phyloP scores from a whole-genome alignment of 1,140 invertebrate species.

The Aphelinus certus region DNA sequence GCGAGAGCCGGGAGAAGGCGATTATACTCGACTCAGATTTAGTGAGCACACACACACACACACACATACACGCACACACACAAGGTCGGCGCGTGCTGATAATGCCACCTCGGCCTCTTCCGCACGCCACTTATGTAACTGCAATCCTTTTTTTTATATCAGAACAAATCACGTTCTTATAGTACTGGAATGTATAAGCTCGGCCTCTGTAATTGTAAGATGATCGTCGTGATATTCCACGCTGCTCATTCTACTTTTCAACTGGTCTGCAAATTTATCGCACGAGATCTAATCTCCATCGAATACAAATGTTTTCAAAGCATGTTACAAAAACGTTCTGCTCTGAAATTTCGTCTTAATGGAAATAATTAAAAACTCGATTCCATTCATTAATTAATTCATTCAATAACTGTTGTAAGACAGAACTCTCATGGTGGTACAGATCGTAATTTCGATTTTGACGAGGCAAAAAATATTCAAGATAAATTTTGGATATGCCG shows the following conservation, averaged over 20 bases:
- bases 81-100: constrained; percentile 63
- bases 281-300: background rate
- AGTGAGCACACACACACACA: constrained; percentile 50
- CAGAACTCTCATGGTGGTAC: no score
- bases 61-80: constrained; percentile 46
- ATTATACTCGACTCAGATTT: constrained; percentile 59
- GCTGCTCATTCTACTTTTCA: no score
- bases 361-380: no score
- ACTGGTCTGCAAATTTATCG: background rate
- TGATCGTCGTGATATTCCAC: background rate
- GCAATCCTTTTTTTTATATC: constrained; percentile 44
- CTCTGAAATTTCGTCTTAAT: no score
- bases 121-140: constrained; percentile 27
- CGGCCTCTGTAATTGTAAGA: background rate
- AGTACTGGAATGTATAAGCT: constrained; percentile 9
- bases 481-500: background rate
- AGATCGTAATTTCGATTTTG: no score
- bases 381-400: no score
- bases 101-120: constrained; percentile 54
- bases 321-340: no score
- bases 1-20: constrained; percentile 19
- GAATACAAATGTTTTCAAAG: no score
- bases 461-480: background rate
- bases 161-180: constrained; percentile 46
- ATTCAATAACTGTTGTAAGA: no score